Base-by-base conservation (phyloP, 1,140 invertebrate genomes). In the Tetragnatha versicolor region DNA sequence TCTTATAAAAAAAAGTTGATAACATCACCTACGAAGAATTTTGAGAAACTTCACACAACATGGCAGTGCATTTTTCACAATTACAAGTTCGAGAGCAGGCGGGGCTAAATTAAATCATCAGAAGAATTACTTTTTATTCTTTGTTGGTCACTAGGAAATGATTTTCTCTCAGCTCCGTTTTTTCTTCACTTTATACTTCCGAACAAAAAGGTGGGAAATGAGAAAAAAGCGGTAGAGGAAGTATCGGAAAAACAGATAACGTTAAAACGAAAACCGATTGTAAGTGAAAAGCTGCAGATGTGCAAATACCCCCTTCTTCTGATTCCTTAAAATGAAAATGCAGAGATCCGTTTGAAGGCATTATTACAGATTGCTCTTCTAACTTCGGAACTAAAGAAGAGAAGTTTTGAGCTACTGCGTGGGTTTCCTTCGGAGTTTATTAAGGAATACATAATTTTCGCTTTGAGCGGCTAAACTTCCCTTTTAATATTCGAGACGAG, bases 211-310 rank as follows among this genome's bases (percentile, higher is more conserved):
- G 25, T 31, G 20, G 20, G 20, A 63, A 63, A 63, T 42, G 9
- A 3, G 29, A 33, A 37, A 63, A 63, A 63, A 63, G 27, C 33
- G 9, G 35, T n/a, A n/a, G 20, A 42, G 60, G 42, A 63, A 63
- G 60, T 63, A 63, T 63, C 35, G 60, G 60, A 63, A 63, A 63
- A 63, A 42, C 60, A 63, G 35, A 63, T 63, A 63, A 63, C 35
- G 60, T 63, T 63, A 63, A 42, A 63, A 63, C 60, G 60, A 63
- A 63, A 63, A 63, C 60, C 35, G 60, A 63, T 63, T 63, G 60
- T 42, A 63, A 63, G 33, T 63, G 60, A 63, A 63, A 61, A 63
- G 27, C 33, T 37, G 37, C 20, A 42, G 60, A 63, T 63, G 33
- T 39, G 37, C 17, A 33, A 37, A 63, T 63, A 42, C 22, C 60